These are phyloP conservation scores for Epiblema foenella DNA, from an alignment of 2,888 invertebrate species.

Conservation along the genomic window DNA sequence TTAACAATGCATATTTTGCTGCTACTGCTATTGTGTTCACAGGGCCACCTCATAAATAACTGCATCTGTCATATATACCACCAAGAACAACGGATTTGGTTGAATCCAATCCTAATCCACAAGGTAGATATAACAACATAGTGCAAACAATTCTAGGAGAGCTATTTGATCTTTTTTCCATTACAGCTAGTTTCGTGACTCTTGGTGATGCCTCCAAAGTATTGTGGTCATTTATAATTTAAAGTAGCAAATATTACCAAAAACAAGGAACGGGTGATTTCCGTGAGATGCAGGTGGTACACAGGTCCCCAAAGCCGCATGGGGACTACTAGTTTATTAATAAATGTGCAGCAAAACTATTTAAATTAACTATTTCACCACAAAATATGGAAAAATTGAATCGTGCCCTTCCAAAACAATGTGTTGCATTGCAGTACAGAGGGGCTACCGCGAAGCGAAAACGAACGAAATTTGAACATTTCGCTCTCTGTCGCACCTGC, in stretches of 20 bases:
- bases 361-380: no score
- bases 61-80: no score
- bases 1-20: not conserved
- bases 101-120: not conserved
- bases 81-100: not conserved
- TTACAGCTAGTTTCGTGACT: slow-evolving; percentile 1
- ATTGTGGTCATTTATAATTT: not conserved
- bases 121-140: not conserved
- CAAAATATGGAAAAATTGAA: not conserved
- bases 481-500: no score
- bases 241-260: not conserved
- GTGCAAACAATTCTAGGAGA: not conserved
- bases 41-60: no score
- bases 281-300: no score
- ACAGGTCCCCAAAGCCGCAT: no score
- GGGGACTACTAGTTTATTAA: no score
- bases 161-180: not conserved
- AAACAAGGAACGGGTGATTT: not conserved
- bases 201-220: not conserved
- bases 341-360: no score
- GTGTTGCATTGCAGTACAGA: not conserved
- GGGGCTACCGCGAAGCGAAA: no score
- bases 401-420: not conserved
- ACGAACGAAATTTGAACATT: no score
- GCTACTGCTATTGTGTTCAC: not conserved